Evolutionary conservation across 2,888 invertebrate species (phyloP).

Genomic region (Frankliniella fusca): DNA sequence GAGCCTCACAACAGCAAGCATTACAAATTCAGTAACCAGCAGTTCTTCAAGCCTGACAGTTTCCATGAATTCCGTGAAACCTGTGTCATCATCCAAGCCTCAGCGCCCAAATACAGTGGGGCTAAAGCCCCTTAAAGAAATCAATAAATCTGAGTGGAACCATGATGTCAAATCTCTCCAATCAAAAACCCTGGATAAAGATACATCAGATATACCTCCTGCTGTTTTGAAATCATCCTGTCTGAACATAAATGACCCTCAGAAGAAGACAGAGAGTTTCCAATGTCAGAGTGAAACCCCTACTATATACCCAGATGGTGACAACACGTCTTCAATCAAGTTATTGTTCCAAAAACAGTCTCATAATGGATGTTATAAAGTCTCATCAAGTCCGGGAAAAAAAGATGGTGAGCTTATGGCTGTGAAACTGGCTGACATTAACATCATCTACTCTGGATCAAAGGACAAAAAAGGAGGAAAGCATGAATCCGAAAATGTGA

Average conservation of each 20-base stretch:
- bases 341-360: conserved; percentile 51
- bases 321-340: conserved; percentile 44
- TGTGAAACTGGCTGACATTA: conserved; percentile 23
- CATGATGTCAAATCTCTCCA: not conserved
- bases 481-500: conserved; percentile 34
- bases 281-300: not conserved
- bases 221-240: not conserved
- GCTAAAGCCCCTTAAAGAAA: conserved; percentile 29
- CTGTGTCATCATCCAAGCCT: conserved; percentile 35
- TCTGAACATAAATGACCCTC: not conserved
- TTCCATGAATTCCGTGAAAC: conserved; percentile 1
- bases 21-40: not conserved
- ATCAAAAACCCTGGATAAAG: not conserved
- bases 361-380: conserved; percentile 51
- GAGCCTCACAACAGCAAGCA: not conserved
- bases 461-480: conserved; percentile 17
- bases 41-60: not conserved
- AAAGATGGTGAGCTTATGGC: conserved; percentile 19
- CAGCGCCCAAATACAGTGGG: conserved; percentile 34
- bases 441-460: not conserved
- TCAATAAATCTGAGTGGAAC: not conserved
- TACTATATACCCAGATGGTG: not conserved
- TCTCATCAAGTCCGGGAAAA: conserved; percentile 37
- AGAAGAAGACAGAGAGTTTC: not conserved
- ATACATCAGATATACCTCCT: not conserved